A percentile compares a stretch with the other conserved stretches of the same genome.
These are phyloP conservation scores for Halocaridina rubra DNA, from an alignment of 2,888 invertebrate species.

Conservation along the genomic window DNA sequence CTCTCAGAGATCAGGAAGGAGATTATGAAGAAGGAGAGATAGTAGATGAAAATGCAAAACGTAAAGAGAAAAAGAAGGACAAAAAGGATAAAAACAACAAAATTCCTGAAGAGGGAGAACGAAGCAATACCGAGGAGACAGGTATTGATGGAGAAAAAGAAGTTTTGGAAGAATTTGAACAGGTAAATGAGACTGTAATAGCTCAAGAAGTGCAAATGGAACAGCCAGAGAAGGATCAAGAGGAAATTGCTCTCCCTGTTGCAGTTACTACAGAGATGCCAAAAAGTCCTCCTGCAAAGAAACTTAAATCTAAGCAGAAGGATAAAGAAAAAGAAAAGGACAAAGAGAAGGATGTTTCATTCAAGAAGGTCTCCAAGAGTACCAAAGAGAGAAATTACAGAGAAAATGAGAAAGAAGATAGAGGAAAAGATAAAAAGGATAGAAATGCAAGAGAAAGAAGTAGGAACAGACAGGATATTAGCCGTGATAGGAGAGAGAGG, in stretches of 20 bases:
- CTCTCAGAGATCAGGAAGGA: constrained; percentile 67
- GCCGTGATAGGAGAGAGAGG: constrained; percentile 25
- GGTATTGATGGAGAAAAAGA: constrained; percentile 37
- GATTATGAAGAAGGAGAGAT: constrained; percentile 64
- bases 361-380: constrained; percentile 60
- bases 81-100: constrained; percentile 33
- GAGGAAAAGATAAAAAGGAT: constrained; percentile 65
- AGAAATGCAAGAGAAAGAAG: constrained; percentile 11
- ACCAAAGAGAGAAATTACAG: constrained; percentile 61
- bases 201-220: not conserved
- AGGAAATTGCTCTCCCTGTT: not conserved
- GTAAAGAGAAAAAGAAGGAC: constrained; percentile 55
- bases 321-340: constrained; percentile 49
- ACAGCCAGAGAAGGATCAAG: not conserved
- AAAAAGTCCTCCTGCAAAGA: constrained; percentile 37
- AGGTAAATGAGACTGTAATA: constrained; percentile 13
- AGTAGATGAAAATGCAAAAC: constrained; percentile 57
- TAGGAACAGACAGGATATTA: not conserved
- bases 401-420: constrained; percentile 67
- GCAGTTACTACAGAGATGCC: constrained; percentile 14
- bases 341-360: constrained; percentile 59
- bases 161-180: constrained; percentile 47
- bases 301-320: constrained; percentile 36
- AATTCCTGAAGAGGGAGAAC: constrained; percentile 29
- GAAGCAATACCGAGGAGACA: not conserved